A percentile compares a stretch with the other conserved stretches of the same genome.
phyloP scores from a whole-genome alignment of 37 sponge, comb jelly and placozoan genomes.

The Bolinopsis microptera region DNA sequence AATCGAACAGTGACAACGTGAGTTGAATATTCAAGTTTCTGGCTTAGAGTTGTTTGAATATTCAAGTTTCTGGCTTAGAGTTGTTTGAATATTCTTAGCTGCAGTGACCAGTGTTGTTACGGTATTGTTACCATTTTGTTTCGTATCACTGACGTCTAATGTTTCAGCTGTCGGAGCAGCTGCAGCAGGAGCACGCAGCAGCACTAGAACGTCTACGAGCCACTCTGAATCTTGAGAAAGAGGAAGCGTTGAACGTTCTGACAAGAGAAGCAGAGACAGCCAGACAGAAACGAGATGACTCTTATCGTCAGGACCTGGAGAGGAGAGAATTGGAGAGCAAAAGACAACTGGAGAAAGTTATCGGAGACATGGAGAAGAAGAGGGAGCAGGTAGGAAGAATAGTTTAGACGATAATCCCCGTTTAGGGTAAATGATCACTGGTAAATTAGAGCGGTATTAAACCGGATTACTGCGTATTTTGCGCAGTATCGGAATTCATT shows the following conservation, averaged over 20 bases:
- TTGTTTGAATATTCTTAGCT: not conserved
- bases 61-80: too few relatives aligned
- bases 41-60: too few relatives aligned
- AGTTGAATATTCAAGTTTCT: not conserved
- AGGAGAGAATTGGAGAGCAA: slow-evolving; percentile 11
- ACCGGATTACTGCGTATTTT: too few relatives aligned
- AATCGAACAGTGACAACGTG: slow-evolving; percentile 25
- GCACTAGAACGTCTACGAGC: slow-evolving; percentile 25
- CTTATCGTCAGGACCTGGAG: slow-evolving; percentile 30
- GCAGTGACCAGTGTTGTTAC: too few relatives aligned
- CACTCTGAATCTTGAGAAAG: slow-evolving; percentile 1
- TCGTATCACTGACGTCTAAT: too few relatives aligned
- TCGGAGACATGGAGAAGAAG: slow-evolving; percentile 55
- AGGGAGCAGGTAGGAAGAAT: slow-evolving; percentile 29
- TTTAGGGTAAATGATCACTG: not conserved
- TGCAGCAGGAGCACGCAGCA: slow-evolving; percentile 37
- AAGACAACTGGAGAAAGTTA: slow-evolving; percentile 25
- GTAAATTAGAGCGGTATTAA: not conserved
- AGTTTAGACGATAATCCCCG: too few relatives aligned
- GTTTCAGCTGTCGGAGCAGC: not conserved
- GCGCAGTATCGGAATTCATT: too few relatives aligned
- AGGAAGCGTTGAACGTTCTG: not conserved
- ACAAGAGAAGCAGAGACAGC: slow-evolving; percentile 3
- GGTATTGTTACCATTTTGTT: too few relatives aligned
- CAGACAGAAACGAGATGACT: not conserved